Conservation (phyloP, 2,113 vertebrate genomes). For the Chloropsis hardwickii region DNA sequence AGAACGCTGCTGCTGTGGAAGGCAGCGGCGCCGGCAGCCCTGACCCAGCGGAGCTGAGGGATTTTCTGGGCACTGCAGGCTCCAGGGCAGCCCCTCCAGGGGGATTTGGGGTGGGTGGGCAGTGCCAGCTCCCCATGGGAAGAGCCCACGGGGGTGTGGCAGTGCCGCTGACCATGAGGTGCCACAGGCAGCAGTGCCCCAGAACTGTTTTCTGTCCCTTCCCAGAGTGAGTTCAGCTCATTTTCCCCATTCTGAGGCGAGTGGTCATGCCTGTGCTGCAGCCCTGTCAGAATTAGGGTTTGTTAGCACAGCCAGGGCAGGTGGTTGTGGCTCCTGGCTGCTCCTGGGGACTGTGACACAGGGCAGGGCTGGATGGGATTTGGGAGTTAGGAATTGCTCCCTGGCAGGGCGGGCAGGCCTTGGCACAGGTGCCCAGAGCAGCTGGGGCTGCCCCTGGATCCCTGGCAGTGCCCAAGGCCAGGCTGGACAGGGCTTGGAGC, state of each 20-base stretch:
- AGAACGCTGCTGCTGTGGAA: neutral
- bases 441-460: neutral
- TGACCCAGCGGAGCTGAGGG: rapidly evolving
- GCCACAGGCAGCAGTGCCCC: neutral
- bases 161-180: neutral
- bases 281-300: neutral
- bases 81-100: rapidly evolving
- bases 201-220: neutral
- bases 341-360: neutral
- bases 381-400: neutral
- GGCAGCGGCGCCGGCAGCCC: neutral
- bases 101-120: rapidly evolving
- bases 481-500: neutral
- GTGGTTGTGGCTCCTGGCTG: rapidly evolving
- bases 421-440: neutral
- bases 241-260: rapidly evolving
- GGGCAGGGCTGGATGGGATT: rapidly evolving
- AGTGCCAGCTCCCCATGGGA: neutral
- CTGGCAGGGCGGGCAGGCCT: neutral
- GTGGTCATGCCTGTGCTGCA: neutral
- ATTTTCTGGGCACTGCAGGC: rapidly evolving
- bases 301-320: neutral
- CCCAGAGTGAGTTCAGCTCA: rapidly evolving
- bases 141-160: too few species aligned
- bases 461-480: neutral